A percentile compares a stretch with the other conserved stretches of the same genome.
These are phyloP conservation scores for Cataglyphis rosenhaueri DNA, from an alignment of 2,888 invertebrate genomes.

Conservation along the genomic window DNA sequence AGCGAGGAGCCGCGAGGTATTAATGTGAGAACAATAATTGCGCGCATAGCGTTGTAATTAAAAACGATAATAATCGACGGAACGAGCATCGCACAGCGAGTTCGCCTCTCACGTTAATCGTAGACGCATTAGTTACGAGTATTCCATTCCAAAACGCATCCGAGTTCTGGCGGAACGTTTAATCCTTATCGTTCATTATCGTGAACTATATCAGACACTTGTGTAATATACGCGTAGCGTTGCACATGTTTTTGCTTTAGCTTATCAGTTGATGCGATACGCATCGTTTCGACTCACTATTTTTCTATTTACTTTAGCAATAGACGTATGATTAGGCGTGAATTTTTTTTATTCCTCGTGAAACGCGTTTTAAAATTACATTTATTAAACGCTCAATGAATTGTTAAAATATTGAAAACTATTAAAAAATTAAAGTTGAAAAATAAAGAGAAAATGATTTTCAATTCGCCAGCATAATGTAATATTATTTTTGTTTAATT, in stretches of 20 bases:
- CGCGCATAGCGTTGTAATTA: constrained; percentile 45
- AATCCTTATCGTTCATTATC: constrained; percentile 45
- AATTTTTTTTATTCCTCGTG: constrained; percentile 25
- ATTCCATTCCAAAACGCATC: constrained; percentile 16
- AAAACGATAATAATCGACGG: constrained; percentile 42
- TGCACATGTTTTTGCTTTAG: constrained; percentile 10
- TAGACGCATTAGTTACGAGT: constrained; percentile 35
- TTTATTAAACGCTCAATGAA: not conserved
- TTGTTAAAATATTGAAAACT: not conserved
- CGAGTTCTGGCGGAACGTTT: constrained; percentile 25
- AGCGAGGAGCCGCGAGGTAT: constrained; percentile 14
- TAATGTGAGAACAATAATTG: constrained; percentile 43
- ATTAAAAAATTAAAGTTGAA: not conserved
- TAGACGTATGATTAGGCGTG: constrained; percentile 16
- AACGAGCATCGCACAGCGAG: constrained; percentile 30
- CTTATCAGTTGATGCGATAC: constrained; percentile 36
- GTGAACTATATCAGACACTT: constrained; percentile 16
- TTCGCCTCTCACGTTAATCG: constrained; percentile 46
- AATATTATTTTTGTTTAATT: not conserved
- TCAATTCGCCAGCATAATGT: not conserved
- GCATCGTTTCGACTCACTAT: not conserved
- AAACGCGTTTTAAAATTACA: not conserved
- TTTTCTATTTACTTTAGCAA: constrained; percentile 34
- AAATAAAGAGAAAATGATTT: not conserved
- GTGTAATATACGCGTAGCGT: constrained; percentile 8